Evolutionary conservation across 2,888 invertebrate species (phyloP), one percentile per base, ranked within the genome.

Genomic region (Synergus laeviventris): DNA sequence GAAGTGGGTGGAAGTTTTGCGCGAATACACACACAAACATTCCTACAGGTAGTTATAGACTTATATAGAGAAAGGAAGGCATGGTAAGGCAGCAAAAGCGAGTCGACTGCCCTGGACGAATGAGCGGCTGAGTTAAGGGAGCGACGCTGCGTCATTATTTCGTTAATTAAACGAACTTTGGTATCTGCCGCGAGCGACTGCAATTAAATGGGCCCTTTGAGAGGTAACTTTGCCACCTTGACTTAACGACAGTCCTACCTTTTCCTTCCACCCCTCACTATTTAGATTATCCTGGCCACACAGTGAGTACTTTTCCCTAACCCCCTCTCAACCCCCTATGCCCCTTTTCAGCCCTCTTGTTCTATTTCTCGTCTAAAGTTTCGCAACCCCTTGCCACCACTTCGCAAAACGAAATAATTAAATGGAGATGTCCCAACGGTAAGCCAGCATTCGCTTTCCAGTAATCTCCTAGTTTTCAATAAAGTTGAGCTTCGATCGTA

Each of bases 121-220:
- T 82, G 79, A 79, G 74, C 70, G 77, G 77, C 60, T 45, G 77
- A 76, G 74, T 64, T 75, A 74, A 76, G 78, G 74, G 73, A 76
- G 61, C 73, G 75, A 61, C 77, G 76, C 76, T 74, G 82, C 80
- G 83, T 82, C 85, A 86, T 87, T 89, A 87, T 88, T 88, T 85
- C 86, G 88, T 87, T 89, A 87, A 89, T 89, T 88, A 88, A 88
- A 88, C 85, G 84, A 87, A 88, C 86, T 87, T 87, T 85, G 81
- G 82, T 84, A 86, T 85, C 84, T 81, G 80, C 84, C 82, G 76
- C 79, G 82, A 83, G 84, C 81, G 78, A 79, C 77, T 80, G 85
- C 84, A 85, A 88, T 87, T 86, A 86, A 88, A 86, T 82, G 82
- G 81, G 80, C 80, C 85, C 86, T 87, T 85, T 85, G 84, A 83